Percentiles rank a stretch among this genome's conserved stretches.
Conservation (phyloP, 2,888 invertebrate genomes). For the Parnassius orleans region DNA sequence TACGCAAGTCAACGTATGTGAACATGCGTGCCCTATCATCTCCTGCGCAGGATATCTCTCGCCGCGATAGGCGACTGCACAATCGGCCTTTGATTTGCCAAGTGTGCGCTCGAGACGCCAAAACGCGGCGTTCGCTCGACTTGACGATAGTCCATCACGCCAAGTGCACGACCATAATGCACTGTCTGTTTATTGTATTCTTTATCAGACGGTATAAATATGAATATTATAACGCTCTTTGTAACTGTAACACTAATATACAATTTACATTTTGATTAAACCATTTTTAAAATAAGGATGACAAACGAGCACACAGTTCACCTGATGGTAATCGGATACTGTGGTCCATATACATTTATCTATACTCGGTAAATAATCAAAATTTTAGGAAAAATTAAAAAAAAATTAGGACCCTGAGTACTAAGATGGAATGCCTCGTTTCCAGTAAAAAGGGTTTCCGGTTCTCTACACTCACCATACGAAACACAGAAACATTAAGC, state of each 20-base stretch:
- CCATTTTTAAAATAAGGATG: no score
- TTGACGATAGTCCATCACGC: not conserved
- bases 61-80: slow-evolving; percentile 9
- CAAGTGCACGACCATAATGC: not conserved
- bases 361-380: no score
- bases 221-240: not conserved
- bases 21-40: slow-evolving; percentile 23
- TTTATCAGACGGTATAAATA: not conserved
- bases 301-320: no score
- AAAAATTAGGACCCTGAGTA: no score
- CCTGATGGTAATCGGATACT: no score
- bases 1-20: not conserved
- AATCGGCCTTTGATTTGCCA: slow-evolving; percentile 8
- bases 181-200: not conserved
- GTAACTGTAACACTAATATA: not conserved
- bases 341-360: no score
- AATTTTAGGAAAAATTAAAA: no score
- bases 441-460: no score
- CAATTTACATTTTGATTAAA: no score
- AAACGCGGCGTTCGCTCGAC: not conserved
- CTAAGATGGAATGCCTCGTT: no score
- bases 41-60: not conserved
- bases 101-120: not conserved
- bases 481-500: no score
- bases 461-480: no score